These are phyloP conservation scores for Fistularia commersonii DNA, from an alignment of 2,797 vertebrate genomes.

Conservation along the genomic window DNA sequence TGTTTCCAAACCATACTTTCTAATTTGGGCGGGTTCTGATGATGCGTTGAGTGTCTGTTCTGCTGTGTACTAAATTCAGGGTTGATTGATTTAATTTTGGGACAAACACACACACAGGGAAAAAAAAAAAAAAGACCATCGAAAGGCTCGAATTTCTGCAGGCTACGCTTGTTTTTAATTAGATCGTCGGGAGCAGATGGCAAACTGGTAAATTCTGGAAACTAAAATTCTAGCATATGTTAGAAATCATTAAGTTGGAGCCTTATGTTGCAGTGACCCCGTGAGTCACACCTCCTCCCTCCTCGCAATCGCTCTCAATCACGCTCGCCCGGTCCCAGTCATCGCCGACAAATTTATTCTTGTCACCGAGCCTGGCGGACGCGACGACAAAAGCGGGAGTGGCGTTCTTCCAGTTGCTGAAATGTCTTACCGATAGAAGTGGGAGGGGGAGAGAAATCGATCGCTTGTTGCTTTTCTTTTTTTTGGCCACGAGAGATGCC, in stretches of 20 bases:
- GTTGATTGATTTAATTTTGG: no score
- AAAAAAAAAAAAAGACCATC: no score
- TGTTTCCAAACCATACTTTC: no score
- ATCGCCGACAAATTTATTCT: slow-evolving; percentile 37
- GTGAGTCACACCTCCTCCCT: not conserved
- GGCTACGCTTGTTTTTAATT: slow-evolving; percentile 15
- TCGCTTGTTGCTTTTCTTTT: slow-evolving; percentile 21
- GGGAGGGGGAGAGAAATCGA: slow-evolving; percentile 34
- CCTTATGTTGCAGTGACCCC: slow-evolving; percentile 16
- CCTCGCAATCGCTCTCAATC: slow-evolving; percentile 23
- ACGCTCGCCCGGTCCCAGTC: slow-evolving; percentile 22
- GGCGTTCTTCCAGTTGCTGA: slow-evolving; percentile 56
- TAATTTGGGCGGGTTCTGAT: no score
- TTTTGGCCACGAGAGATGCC: no score
- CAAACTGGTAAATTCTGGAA: slow-evolving; percentile 11
- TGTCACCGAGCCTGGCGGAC: slow-evolving; percentile 38
- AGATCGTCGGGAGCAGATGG: slow-evolving; percentile 25
- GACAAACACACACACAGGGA: no score
- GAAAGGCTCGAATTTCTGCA: slow-evolving; percentile 3
- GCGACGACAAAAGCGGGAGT: slow-evolving; percentile 41
- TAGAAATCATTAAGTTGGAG: slow-evolving; percentile 10
- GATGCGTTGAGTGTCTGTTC: no score
- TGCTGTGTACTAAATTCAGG: no score
- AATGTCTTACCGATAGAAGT: slow-evolving; percentile 39
- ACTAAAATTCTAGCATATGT: slow-evolving; percentile 19